Conservation (phyloP, 2,797 vertebrate species). For the Enteromius trimaculatus region DNA sequence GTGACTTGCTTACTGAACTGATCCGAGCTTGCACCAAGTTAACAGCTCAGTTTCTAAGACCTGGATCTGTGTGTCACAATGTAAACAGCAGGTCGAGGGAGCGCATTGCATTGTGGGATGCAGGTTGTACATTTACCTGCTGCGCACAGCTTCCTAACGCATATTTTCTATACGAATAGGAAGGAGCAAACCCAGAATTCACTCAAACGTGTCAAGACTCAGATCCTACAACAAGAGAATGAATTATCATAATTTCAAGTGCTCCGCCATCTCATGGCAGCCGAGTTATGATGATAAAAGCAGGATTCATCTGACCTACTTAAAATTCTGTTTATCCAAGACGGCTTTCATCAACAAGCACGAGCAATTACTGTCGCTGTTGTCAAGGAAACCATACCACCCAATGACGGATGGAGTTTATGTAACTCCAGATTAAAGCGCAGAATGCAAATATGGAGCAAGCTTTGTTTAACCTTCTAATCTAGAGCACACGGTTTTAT, state of each 20-base stretch:
- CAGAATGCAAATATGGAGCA: conserved; percentile 11
- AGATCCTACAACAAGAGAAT: background rate
- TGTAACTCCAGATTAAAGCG: conserved; percentile 16
- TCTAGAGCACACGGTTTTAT: conserved; percentile 24
- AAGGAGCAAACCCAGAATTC: background rate
- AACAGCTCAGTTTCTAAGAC: background rate
- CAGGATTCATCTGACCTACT: conserved; percentile 58
- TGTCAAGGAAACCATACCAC: conserved; percentile 58
- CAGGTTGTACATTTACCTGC: background rate
- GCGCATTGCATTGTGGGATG: background rate
- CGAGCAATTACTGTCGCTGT: conserved; percentile 56
- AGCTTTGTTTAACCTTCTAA: conserved; percentile 26
- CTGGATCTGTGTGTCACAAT: background rate
- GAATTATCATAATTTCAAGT: conserved; percentile 15
- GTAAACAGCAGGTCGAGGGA: background rate
- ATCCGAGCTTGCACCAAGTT: background rate
- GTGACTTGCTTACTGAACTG: background rate
- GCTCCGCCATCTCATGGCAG: conserved; percentile 13
- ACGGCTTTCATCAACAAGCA: conserved; percentile 57
- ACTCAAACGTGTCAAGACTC: background rate
- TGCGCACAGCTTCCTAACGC: background rate
- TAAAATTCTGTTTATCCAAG: conserved; percentile 54
- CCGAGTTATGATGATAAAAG: conserved; percentile 42
- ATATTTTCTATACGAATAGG: background rate
- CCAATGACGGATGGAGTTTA: conserved; percentile 47